Evolutionary conservation across 2,797 vertebrate species (phyloP), one percentile per base, ranked within the genome.

Genomic region (Acanthis flammea): DNA sequence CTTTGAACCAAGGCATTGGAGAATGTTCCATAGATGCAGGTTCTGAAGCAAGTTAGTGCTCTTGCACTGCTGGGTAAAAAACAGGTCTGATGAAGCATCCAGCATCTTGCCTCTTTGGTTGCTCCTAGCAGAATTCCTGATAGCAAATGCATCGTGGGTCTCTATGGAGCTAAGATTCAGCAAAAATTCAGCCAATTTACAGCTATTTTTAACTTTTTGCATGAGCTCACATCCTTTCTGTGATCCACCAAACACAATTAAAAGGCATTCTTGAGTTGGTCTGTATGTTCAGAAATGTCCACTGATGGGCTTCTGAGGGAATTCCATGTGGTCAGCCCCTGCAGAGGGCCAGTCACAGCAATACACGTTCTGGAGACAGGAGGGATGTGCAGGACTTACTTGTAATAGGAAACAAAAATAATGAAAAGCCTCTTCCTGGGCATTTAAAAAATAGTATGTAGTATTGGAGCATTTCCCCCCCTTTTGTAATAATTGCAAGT

Each of bases 381-480:
- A 54, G 19, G 37, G 25, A 27, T 86, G 28, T 12, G 48, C 53
- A 55, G 28, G 21, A 47, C n/a, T 75, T 24, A 8, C 2, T 66
- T 76, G 13, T 50, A 37, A 25, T 15, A 74, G 45, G 41, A 70
- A 84, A 47, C 14, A 66, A 73, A 88, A 86, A 67, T 14, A 1
- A 22, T 50, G 39, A 44, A 75, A 88, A 51, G 2, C 35, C 19
- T 66, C 78, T 90, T 81, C n/a, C 22, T 70, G 22, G 15, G 3
- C 14, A 28, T 50, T 91, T 82, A 22, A 55, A 81, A 86, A 88
- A 37, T 18, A 61, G 1, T 73, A 4, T 30, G 9, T 66, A 6
- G 27, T 50, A 51, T 11, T 58, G 54, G 7, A 61, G 21, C 1
- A 5, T 86, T 66, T 21, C 0, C 4, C 0, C 1, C 4, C 6